Evolutionary conservation across 2,888 invertebrate genomes (phyloP), one percentile per base, ranked within the genome.

Genomic region (Rhodophaea formosa): DNA sequence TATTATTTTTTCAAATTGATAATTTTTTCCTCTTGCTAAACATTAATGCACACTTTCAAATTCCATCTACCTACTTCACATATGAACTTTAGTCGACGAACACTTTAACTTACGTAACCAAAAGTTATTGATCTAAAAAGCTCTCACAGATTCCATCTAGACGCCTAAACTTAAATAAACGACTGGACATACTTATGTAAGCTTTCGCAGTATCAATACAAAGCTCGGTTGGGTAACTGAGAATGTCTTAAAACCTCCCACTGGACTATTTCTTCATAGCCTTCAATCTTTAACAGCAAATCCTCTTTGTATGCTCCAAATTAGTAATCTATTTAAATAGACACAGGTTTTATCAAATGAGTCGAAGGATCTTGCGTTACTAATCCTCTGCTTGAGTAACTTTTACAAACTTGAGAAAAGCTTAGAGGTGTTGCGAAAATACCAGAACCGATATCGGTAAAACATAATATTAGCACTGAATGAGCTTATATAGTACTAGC

Each of bases 71-170:
- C 3, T 45, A 46, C 46, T 29, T 46, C 23, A 46, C 44, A 46
- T 23, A 23, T 46, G 23, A 23, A 46, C 46, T 46, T 29, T 46
- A 29, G 17, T n/a, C 6, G 0, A 10, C 23, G 10, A 23, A 45
- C 17, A 45, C 23, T 23, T 16, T 6, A 5, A 1, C 46, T 46
- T 29, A 6, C 46, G 23, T 46, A 46, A 46, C 12, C 8, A 5
- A 23, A 46, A 46, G 29, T 29, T 23, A 46, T 23, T n/a, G 46
- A 46, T 46, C 46, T 45, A 23, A 46, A 46, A 46, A 46, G 46
- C 46, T n/a, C 46, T 46, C n/a, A 29, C 39, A 10, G 8, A 23
- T 29, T 8, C 3, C 7, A 29, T 46, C 46, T 29, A 45, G 15
- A 23, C 35, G 7, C 17, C 46, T 29, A 46, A 23, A 23, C 12